Percentiles rank a stretch among this genome's conserved stretches.
These are phyloP conservation scores for Ataeniobius toweri DNA, from an alignment of 2,797 vertebrate species.

Conservation along the genomic window DNA sequence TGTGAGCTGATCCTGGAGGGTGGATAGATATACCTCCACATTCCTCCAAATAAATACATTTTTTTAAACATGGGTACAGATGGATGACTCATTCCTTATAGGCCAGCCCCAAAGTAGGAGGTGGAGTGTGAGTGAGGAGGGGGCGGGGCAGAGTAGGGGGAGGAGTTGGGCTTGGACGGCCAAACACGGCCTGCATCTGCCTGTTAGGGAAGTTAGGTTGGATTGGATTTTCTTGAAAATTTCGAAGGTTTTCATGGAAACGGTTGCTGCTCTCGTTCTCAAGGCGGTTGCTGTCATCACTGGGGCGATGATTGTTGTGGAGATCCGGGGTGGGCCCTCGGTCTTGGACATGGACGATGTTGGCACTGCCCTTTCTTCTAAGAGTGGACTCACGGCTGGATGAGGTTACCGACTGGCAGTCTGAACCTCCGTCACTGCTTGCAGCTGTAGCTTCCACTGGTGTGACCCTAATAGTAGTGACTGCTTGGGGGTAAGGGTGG, in stretches of 20 bases:
- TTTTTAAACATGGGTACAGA: neutral
- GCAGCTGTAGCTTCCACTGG: slow-evolving; percentile 83
- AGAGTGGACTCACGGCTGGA: slow-evolving; percentile 93
- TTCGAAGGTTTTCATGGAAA: slow-evolving; percentile 77
- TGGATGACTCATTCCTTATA: slow-evolving; percentile 64
- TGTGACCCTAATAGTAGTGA: slow-evolving; percentile 92
- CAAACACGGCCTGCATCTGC: slow-evolving; percentile 74
- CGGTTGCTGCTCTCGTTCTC: slow-evolving; percentile 62
- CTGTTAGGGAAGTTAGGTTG: slow-evolving; percentile 53
- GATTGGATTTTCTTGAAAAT: slow-evolving; percentile 77
- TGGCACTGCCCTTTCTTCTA: slow-evolving; percentile 82
- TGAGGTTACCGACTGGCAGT: slow-evolving; percentile 88
- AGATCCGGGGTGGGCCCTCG: slow-evolving; percentile 88
- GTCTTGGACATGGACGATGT: slow-evolving; percentile 82
- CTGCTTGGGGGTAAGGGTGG: slow-evolving; percentile 83
- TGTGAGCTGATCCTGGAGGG: neutral
- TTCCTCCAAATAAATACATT: neutral
- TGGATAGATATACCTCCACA: neutral
- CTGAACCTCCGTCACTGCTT: slow-evolving; percentile 89
- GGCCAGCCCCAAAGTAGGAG: slow-evolving; percentile 69
- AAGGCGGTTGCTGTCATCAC: slow-evolving; percentile 49
- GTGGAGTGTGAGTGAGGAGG: slow-evolving; percentile 71
- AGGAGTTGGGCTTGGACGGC: slow-evolving; percentile 75
- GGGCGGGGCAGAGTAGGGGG: slow-evolving; percentile 75
- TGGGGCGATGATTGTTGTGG: slow-evolving; percentile 84